phyloP scores from a whole-genome alignment of 1,140 invertebrate species.

The Tetranychus cinnabarinus region DNA sequence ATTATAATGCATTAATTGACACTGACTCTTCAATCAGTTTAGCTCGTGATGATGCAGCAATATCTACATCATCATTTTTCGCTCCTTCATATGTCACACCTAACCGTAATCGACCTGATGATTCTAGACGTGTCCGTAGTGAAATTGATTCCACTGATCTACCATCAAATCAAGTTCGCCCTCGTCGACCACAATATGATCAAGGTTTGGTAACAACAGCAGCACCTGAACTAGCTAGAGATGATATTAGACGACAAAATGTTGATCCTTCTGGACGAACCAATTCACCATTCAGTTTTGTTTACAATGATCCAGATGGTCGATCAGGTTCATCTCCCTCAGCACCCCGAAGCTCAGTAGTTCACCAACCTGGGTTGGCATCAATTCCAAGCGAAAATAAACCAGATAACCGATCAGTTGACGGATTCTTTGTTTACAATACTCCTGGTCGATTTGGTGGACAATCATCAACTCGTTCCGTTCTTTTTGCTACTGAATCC shows the following conservation, averaged over 20 bases:
- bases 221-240: not conserved
- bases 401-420: constrained; percentile 1
- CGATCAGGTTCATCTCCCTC: not conserved
- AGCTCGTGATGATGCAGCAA: not conserved
- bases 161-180: constrained; percentile 2
- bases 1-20: not conserved
- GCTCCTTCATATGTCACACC: constrained; percentile 7
- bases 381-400: not conserved
- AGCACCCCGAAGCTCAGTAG: not conserved
- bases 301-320: constrained; percentile 4
- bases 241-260: not conserved
- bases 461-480: not conserved
- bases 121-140: not conserved
- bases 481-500: not conserved
- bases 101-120: not conserved
- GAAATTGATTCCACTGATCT: not conserved
- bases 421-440: constrained; percentile 3
- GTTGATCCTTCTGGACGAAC: not conserved
- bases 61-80: constrained; percentile 2
- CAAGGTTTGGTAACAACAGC: not conserved
- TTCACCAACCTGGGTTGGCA: not conserved
- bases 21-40: not conserved
- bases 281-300: constrained; percentile 6
- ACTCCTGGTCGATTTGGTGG: not conserved
- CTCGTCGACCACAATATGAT: constrained; percentile 8